Conservation (phyloP, 2,797 vertebrate genomes). For the Petrocephalus sullivani region DNA sequence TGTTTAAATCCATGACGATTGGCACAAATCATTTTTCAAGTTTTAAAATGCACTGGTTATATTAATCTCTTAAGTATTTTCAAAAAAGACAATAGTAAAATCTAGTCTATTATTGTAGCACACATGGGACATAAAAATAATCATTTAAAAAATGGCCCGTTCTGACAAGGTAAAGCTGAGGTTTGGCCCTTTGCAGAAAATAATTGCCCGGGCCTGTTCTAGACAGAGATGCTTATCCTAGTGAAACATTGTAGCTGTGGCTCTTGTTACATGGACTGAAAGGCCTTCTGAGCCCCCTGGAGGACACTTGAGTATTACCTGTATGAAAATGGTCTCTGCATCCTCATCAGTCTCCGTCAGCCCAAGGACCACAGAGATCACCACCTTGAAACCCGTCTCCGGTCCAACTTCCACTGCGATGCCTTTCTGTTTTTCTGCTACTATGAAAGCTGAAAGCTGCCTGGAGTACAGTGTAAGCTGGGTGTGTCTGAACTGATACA, state of each 20-base stretch:
- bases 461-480: slow-evolving; percentile 70
- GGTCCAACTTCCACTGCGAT: slow-evolving; percentile 65
- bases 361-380: slow-evolving; percentile 64
- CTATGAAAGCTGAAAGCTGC: slow-evolving; percentile 70
- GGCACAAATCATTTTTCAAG: neutral
- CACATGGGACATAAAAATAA: neutral
- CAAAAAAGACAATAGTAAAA: neutral
- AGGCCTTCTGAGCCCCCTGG: neutral
- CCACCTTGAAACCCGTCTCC: slow-evolving; percentile 63
- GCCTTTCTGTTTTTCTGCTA: slow-evolving; percentile 78
- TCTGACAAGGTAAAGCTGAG: neutral
- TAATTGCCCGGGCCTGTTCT: neutral
- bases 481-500: slow-evolving; percentile 71
- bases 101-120: neutral
- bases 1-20: neutral
- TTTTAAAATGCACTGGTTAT: neutral
- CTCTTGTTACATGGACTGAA: neutral
- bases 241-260: neutral
- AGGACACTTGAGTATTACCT: slow-evolving; percentile 57
- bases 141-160: neutral
- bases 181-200: neutral
- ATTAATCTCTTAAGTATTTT: neutral
- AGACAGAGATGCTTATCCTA: neutral
- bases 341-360: slow-evolving; percentile 65
- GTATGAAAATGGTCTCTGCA: slow-evolving; percentile 71